Evolutionary conservation across 2,113 vertebrate genomes (phyloP), one percentile per base, ranked within the genome.

Genomic region (Phyllostomus discolor): DNA sequence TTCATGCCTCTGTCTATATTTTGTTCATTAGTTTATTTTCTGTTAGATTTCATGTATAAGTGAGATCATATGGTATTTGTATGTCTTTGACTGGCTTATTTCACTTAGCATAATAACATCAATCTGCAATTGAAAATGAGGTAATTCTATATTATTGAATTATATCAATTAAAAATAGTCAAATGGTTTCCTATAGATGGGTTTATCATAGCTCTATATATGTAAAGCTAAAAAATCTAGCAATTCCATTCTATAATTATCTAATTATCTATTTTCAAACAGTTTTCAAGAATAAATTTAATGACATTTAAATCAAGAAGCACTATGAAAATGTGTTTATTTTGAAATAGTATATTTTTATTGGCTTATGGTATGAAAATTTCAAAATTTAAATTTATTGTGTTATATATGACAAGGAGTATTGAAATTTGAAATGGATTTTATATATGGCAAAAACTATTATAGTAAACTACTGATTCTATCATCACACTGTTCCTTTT

Each of bases 291-390:
- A 92, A 54, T 57, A 26, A 69, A 73, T 43, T 38, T 89, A 57
- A 92, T 26, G 5, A 41, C 76, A 41, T 87, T 90, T 73, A 88
- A 67, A 10, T 52, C n/a, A 75, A 57, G 22, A 82, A 73, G 1
- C 1, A 75, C 67, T 80, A n/a, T 80, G 6, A 46, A 95, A 95
- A 33, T 33, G 10, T 22, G 7, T 52, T 0, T 69, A 75, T 78
- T 88, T 96, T 84, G 8, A 90, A 95, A 38, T 52, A 52, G 10
- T 46, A 52, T 73, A 35, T 76, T 87, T 91, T 96, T 78, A 78
- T 33, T 90, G 75, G 9, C 2, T 86, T 82, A 3, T 50, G 22
- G 80, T 62, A 75, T 35, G 28, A 75, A 50, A 54, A 62, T 10
- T 26, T 62, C 57, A 62, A 83, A 69, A 4, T 38, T 85, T 28